phyloP scores from a whole-genome alignment of 2,888 invertebrate genomes.

The Sarcophaga rosellei region DNA sequence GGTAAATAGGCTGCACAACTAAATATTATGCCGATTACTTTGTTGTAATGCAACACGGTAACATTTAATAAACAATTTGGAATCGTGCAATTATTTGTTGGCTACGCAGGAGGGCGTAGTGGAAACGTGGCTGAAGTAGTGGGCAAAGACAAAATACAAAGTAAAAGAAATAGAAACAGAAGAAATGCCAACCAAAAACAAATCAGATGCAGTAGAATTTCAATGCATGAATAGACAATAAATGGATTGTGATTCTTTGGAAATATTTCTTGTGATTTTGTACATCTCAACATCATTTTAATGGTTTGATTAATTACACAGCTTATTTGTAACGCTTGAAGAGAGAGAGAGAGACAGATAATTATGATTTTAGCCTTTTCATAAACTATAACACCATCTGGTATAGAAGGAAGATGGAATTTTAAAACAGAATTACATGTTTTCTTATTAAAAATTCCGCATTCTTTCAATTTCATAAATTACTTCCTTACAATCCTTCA shows the following conservation, averaged over 20 bases:
- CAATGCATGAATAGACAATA: constrained; percentile 16
- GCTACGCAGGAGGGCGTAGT: no score
- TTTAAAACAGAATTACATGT: no score
- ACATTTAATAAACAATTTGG: neutral
- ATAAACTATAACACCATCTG: no score
- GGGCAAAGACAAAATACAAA: neutral
- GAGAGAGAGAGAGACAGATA: neutral
- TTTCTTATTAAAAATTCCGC: no score
- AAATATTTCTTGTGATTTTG: neutral
- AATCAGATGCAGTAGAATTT: constrained; percentile 7
- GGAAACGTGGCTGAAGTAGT: neutral
- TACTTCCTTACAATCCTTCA: no score
- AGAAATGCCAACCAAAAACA: neutral
- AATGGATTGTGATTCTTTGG: neutral
- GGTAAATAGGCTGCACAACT: constrained; percentile 29
- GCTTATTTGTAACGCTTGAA: neutral
- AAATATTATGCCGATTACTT: neutral
- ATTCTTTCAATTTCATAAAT: no score
- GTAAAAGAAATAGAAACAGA: neutral
- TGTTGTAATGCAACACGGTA: neutral
- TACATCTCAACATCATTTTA: neutral
- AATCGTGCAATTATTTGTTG: no score
- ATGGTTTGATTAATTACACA: neutral
- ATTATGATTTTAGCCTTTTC: neutral
- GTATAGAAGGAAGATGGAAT: no score